Evolutionary conservation across 2,888 invertebrate genomes (phyloP).

Genomic region (Drosophila hamatofila): DNA sequence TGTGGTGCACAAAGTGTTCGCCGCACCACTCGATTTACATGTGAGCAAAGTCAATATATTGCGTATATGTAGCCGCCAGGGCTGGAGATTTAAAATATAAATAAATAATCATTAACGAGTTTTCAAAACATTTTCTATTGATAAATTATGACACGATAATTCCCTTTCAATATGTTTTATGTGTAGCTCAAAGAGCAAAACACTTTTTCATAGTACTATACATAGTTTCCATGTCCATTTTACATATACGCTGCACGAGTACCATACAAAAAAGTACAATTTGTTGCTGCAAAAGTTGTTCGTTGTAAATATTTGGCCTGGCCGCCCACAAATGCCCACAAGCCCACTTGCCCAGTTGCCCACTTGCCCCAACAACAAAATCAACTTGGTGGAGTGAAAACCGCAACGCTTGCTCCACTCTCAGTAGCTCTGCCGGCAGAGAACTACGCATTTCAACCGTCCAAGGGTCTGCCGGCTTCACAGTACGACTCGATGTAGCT

Average conservation of each 20-base stretch:
- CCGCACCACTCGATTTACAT: constrained; percentile 55
- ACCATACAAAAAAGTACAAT: constrained; percentile 50
- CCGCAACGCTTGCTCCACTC: constrained; percentile 73
- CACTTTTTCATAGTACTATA: background rate
- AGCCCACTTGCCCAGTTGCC: constrained; percentile 3
- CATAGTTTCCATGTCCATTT: constrained; percentile 25
- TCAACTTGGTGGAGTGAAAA: constrained; percentile 22
- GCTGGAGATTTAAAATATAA: background rate
- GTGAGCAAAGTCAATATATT: constrained; percentile 3
- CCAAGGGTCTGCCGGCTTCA: constrained; percentile 9
- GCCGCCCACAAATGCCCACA: constrained; percentile 24
- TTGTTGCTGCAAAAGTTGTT: constrained; percentile 61
- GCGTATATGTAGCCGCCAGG: constrained; percentile 4
- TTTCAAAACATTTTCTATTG: constrained; percentile 5
- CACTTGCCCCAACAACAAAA: constrained; percentile 21
- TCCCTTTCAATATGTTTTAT: constrained; percentile 8
- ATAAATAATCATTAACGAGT: constrained; percentile 5
- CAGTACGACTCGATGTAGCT: constrained; percentile 10
- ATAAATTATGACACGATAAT: background rate
- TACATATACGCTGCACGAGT: constrained; percentile 17
- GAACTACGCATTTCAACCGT: constrained; percentile 48
- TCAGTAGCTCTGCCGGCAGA: constrained; percentile 26
- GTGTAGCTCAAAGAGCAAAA: constrained; percentile 1
- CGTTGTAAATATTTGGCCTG: constrained; percentile 69
- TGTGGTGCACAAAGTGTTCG: constrained; percentile 49